Percentiles rank a stretch among this genome's conserved stretches.
Evolutionary conservation across 2,113 vertebrate genomes (phyloP).

Genomic region (Elephantulus edwardii): DNA sequence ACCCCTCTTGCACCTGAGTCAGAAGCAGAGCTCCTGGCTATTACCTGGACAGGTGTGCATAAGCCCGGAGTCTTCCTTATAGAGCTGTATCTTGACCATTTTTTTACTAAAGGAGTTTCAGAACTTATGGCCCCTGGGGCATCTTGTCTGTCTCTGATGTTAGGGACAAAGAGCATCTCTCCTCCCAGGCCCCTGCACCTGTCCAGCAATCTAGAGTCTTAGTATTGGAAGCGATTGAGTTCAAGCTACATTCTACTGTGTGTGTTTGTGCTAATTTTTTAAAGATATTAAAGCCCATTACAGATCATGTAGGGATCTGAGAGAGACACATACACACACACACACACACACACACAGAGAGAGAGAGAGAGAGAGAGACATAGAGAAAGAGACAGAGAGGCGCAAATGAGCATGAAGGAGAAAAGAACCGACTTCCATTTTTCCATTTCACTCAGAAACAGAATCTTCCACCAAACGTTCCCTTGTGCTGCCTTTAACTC

Average conservation of each 20-base stretch:
- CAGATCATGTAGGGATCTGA: not conserved
- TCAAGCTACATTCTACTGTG: not conserved
- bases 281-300: not conserved
- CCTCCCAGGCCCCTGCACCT: not conserved
- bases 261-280: not conserved
- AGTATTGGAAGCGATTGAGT: not conserved
- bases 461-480: not conserved
- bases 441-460: not conserved
- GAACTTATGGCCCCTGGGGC: accelerated
- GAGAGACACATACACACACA: too few relatives aligned
- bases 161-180: not conserved
- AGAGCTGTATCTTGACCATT: accelerated
- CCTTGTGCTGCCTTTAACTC: not conserved
- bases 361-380: not conserved
- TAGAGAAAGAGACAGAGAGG: not conserved
- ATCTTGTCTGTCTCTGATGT: not conserved
- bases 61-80: accelerated
- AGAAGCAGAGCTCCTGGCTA: not conserved
- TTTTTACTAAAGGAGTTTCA: not conserved
- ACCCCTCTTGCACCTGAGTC: not conserved
- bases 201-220: not conserved
- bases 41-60: not conserved
- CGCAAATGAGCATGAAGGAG: not conserved
- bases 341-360: too few relatives aligned
- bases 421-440: not conserved